Evolutionary conservation across 92 coral and sea anemone species (phyloP).

Genomic region (Parazoanthus atlanticus): DNA sequence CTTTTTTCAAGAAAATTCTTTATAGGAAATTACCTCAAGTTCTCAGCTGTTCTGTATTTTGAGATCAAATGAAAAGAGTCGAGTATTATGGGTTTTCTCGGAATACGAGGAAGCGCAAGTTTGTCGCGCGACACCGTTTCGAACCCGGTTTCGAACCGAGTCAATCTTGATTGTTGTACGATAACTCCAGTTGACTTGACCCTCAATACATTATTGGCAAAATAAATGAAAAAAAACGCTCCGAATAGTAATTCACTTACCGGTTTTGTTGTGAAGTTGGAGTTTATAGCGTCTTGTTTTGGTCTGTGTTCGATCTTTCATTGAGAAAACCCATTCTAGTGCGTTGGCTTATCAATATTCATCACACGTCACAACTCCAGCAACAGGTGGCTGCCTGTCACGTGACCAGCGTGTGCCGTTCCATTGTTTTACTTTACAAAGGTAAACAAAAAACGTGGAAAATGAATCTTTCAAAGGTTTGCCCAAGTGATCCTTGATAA

Average conservation of each 20-base stretch:
- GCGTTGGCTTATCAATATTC: slow-evolving; percentile 22
- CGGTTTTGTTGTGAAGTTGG: slow-evolving; percentile 35
- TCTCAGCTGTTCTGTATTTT: not conserved
- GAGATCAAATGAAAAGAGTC: not conserved
- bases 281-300: slow-evolving; percentile 37
- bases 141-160: not conserved
- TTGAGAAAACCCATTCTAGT: slow-evolving; percentile 20
- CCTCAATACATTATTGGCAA: not conserved
- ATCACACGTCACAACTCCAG: slow-evolving; percentile 77
- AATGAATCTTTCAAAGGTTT: slow-evolving; percentile 13
- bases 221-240: not conserved
- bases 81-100: not conserved
- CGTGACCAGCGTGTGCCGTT: slow-evolving; percentile 36
- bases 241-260: slow-evolving; percentile 19
- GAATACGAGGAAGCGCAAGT: not conserved
- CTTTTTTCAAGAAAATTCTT: not conserved
- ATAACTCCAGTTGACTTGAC: too few relatives aligned
- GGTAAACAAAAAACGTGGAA: slow-evolving; percentile 9
- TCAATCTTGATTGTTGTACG: not conserved
- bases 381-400: slow-evolving; percentile 79
- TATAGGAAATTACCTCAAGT: not conserved
- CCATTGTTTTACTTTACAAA: slow-evolving; percentile 22
- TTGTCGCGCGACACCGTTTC: not conserved
- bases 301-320: slow-evolving; percentile 37
- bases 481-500: slow-evolving; percentile 1